Conservation (phyloP, 2,888 invertebrate genomes). For the Matsumyia berberina region DNA sequence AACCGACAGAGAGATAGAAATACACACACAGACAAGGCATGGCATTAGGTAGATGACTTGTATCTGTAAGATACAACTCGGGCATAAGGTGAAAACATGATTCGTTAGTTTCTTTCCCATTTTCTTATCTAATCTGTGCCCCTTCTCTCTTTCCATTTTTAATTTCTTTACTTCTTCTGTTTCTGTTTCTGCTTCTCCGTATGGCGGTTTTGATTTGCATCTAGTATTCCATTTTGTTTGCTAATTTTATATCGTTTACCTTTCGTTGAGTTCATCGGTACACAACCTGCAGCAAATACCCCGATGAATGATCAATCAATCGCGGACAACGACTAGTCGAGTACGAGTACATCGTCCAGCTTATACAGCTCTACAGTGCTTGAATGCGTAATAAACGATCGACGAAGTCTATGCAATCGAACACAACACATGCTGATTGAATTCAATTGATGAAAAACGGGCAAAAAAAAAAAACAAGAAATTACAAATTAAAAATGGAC, state of each 20-base stretch:
- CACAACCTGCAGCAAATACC: background rate
- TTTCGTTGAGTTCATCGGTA: constrained; percentile 9
- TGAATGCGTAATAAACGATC: constrained; percentile 20
- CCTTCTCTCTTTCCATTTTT: background rate
- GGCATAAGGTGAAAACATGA: constrained; percentile 44
- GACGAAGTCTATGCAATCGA: constrained; percentile 9
- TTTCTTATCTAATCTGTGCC: background rate
- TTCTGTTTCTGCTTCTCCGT: background rate
- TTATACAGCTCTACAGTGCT: background rate
- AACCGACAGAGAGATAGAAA: background rate
- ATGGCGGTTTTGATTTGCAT: background rate
- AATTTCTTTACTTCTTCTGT: background rate
- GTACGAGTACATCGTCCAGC: background rate
- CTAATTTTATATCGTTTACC: constrained; percentile 45
- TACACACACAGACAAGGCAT: no score
- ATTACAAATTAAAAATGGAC: constrained; percentile 20
- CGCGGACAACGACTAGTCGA: no score
- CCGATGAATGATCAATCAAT: constrained; percentile 59
- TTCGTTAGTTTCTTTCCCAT: constrained; percentile 11
- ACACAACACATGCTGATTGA: constrained; percentile 37
- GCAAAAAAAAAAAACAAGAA: constrained; percentile 2
- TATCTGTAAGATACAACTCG: constrained; percentile 13
- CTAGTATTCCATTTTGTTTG: constrained; percentile 22
- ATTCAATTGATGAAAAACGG: constrained; percentile 47
- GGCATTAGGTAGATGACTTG: no score